Evolutionary conservation across 2,797 vertebrate species (phyloP), one percentile per base, ranked within the genome.

Genomic region (Periophthalmus magnuspinnatus): DNA sequence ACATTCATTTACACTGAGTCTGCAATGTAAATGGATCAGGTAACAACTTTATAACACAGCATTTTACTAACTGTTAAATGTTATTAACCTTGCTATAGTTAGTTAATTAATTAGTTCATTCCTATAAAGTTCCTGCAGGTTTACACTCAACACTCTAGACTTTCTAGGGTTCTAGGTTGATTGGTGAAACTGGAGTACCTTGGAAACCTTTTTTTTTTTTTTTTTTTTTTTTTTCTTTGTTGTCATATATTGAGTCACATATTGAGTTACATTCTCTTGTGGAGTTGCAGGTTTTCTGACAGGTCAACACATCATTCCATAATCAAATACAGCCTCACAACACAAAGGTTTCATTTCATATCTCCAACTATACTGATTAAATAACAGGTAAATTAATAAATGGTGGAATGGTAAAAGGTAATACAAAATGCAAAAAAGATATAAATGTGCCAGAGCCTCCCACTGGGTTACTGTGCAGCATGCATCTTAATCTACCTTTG

Each of bases 401-500:
- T 24, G 33, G n/a, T 38, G 33, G 33, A 38, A 28, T 28, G 28
- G 28, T 28, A 28, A 28, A 28, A 28, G 28, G 28, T 60, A n/a
- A 34, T 19, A 17, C 7, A 28, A 32, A 32, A 57, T 32, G 7
- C 24, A 57, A 56, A 56, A 56, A 56, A 58, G 6, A 33, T 33
- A 28, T 33, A 28, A 59, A 59, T 33, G 16, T 33, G n/a, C 19
- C 50, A 52, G 28, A 17, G 57, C 57, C 32, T 59, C 57, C 57
- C 28, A 59, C 32, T 17, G 57, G 28, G 57, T 34, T 7, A n/a
- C 28, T 60, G 33, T 60, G 32, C 58, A 60, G 7, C 58, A 19
- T 34, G 16, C 57, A 59, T 59, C 57, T 59, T 61, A 14, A 61
- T 61, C 36, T 41, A 61, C 59, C 2, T 59, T 17, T 33, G 32